Base-by-base conservation (phyloP, 2,888 invertebrate species). In the Parapristionchus giblindavisi region DNA sequence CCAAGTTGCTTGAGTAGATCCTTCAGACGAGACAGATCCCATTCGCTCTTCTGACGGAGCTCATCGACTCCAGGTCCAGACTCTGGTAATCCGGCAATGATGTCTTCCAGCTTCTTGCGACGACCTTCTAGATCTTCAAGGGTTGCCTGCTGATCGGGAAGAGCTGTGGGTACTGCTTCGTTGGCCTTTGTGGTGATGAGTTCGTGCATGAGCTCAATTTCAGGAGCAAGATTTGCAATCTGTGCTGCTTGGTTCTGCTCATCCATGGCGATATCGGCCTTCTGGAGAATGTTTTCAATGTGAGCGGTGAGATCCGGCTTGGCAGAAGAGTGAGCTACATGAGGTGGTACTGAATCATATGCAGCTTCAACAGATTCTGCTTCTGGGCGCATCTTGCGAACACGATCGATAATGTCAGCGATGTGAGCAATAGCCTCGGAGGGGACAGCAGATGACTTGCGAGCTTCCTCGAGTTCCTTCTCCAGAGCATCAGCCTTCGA, bases 1-100 rank as follows among this genome's bases (percentile, higher is more conserved):
- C 78, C 78, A 36, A 81, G 77, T 61, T 77, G 71, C 65, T 76
- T 77, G 70, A 80, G 72, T 32, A 78, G 75, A 63, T 80, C 79
- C 73, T 81, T 79, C 68, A 81, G 76, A 56, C 76, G 66, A 14
- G 80, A 79, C 60, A 80, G 75, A 77, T 80, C 81, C 79, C 80
- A 79, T 65, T 77, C 74, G 66, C 78, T 79, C 77, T 77, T 79
- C 70, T 78, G 73, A 32, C 78, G 76, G 65, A 81, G 77, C 75
- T 80, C 79, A 52, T 80, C 78, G 70, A 77, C 78, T 72, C 73
- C 60, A 3, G 60, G 60, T 60, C 60, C 60, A 60, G 60, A 60
- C 36, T 60, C 17, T n/a, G 60, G 60, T 8, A 60, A n/a, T 56
- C 73, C 73, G 51, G 77, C 75, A 43, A 80, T 73, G 52, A 80